A percentile compares a stretch with the other conserved stretches of the same genome.
These are phyloP conservation scores for Pelmatolapia mariae DNA, from an alignment of 2,113 vertebrate species.

Conservation along the genomic window DNA sequence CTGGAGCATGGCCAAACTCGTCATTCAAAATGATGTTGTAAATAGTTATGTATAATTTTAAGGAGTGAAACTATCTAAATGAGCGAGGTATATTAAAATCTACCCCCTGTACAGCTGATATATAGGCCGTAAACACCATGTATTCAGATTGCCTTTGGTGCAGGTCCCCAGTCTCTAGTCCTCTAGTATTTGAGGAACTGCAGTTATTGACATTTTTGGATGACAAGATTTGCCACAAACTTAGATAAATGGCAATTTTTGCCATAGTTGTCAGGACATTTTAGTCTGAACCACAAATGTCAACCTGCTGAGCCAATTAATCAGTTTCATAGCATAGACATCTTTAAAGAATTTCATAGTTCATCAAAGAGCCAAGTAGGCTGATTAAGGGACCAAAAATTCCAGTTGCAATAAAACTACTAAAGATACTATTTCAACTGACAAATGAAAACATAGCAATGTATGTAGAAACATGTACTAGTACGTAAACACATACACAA, in stretches of 20 bases:
- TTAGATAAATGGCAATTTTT: not conserved
- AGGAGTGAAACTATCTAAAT: not conserved
- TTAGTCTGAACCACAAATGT: not conserved
- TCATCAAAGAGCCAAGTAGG: not conserved
- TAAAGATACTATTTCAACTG: not conserved
- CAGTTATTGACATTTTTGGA: not conserved
- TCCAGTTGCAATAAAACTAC: not conserved
- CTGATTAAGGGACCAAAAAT: not conserved
- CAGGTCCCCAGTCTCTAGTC: not conserved
- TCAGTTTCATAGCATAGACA: not conserved
- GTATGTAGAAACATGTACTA: not conserved
- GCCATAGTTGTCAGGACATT: not conserved
- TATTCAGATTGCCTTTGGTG: not conserved
- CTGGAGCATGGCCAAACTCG: accelerated
- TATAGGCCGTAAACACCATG: not conserved
- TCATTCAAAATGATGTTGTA: not conserved
- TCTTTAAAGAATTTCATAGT: not conserved
- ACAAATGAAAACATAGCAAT: not conserved
- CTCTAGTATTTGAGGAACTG: not conserved
- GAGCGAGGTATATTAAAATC: not conserved
- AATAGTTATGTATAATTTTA: not conserved
- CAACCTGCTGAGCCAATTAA: not conserved
- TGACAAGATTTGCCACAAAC: not conserved
- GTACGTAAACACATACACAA: not conserved
- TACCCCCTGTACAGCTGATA: not conserved